These are phyloP conservation scores for Crossaster papposus DNA, from an alignment of 53 echinoderm and acorn worm genomes.

Conservation along the genomic window DNA sequence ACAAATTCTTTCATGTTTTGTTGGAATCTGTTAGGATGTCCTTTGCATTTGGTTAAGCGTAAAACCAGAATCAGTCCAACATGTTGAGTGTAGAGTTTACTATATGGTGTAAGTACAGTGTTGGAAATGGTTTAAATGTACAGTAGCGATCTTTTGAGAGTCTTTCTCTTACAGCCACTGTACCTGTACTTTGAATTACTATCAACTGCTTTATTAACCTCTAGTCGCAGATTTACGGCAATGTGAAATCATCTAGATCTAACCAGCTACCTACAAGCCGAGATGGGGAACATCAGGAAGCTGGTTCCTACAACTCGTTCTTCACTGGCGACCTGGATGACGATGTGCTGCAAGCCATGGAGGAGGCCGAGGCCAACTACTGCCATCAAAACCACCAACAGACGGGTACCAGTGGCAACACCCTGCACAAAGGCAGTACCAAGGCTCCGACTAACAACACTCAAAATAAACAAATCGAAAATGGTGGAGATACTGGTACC, in stretches of 20 bases:
- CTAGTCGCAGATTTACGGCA: too few species aligned
- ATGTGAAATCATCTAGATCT: too few species aligned
- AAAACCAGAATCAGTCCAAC: too few species aligned
- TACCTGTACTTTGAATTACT: not conserved
- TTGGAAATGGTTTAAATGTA: too few species aligned
- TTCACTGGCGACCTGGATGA: constrained; percentile 87
- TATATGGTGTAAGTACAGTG: too few species aligned
- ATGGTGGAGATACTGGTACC: not conserved
- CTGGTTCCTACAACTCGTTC: constrained; percentile 57
- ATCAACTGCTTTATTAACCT: not conserved
- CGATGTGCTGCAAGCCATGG: constrained; percentile 78
- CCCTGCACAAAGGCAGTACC: not conserved
- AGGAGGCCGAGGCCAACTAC: constrained; percentile 88
- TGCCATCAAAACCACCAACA: constrained; percentile 43
- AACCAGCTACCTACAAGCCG: not conserved
- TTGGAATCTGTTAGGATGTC: too few species aligned
- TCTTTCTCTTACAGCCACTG: too few species aligned
- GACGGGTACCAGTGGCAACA: not conserved
- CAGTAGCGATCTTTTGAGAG: too few species aligned
- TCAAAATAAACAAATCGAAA: not conserved
- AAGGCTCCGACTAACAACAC: not conserved
- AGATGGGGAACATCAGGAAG: not conserved
- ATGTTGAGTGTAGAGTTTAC: too few species aligned
- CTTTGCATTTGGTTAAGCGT: too few species aligned
- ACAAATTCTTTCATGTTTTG: too few species aligned